Percentiles rank a stretch among this genome's conserved stretches.
phyloP scores from a whole-genome alignment of 2,888 invertebrate species.

The Aricia artaxerxes region DNA sequence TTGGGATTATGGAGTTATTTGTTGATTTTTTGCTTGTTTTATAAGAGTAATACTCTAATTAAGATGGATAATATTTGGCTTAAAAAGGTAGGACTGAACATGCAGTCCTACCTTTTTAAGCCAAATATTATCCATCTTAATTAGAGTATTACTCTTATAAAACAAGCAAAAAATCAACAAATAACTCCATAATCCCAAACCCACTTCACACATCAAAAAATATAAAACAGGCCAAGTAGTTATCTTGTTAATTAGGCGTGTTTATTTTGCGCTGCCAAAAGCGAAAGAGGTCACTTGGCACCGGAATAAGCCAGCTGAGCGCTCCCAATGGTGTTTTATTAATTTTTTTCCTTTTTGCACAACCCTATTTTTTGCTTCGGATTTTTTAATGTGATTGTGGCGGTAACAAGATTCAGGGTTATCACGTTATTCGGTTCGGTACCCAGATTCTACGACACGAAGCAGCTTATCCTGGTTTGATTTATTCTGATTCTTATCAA shows the following conservation, averaged over 20 bases:
- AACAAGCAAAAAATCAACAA: not conserved
- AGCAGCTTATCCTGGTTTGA: not conserved
- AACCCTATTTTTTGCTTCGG: slow-evolving; percentile 24
- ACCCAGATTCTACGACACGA: too few species aligned
- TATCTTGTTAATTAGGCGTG: slow-evolving; percentile 41
- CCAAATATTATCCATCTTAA: too few species aligned
- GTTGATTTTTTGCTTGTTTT: not conserved
- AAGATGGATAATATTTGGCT: too few species aligned
- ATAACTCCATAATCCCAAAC: not conserved
- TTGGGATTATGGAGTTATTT: not conserved
- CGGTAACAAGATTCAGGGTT: not conserved
- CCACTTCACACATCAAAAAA: slow-evolving; percentile 21
- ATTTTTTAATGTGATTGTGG: slow-evolving; percentile 10
- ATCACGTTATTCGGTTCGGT: not conserved
- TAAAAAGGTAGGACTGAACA: too few species aligned
- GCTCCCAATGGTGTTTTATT: slow-evolving; percentile 27
- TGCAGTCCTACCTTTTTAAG: too few species aligned
- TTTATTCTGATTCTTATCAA: not conserved
- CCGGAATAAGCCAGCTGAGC: slow-evolving; percentile 37
- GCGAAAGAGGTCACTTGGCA: slow-evolving; percentile 42
- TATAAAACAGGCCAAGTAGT: slow-evolving; percentile 34
- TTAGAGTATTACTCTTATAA: too few species aligned
- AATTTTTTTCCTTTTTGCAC: slow-evolving; percentile 35
- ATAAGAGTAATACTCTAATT: too few species aligned
- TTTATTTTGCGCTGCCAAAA: slow-evolving; percentile 42